phyloP scores from a whole-genome alignment of 2,113 vertebrate genomes.

The Hucho hucho region DNA sequence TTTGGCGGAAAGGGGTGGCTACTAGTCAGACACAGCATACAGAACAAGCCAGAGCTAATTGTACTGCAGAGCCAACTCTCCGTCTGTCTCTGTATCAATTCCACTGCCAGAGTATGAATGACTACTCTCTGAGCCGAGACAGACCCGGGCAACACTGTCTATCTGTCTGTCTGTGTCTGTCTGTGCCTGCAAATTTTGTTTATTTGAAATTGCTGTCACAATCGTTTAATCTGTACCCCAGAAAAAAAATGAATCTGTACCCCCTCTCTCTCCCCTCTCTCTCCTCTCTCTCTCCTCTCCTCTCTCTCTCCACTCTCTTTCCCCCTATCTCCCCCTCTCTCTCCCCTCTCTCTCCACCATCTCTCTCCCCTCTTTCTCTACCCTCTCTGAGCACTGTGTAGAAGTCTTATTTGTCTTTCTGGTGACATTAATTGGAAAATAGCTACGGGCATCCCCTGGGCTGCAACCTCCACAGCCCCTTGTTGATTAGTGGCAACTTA shows the following conservation, averaged over 20 bases:
- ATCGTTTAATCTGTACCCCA: slow-evolving; percentile 67
- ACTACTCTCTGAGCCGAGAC: slow-evolving; percentile 41
- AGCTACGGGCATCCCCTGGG: slow-evolving; percentile 69
- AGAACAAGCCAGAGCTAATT: slow-evolving; percentile 50
- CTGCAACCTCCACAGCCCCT: slow-evolving; percentile 62
- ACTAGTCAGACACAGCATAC: slow-evolving; percentile 33
- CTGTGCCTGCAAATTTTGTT: slow-evolving; percentile 57
- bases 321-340: slow-evolving; percentile 21
- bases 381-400: slow-evolving; percentile 36
- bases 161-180: slow-evolving; percentile 59
- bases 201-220: slow-evolving; percentile 73
- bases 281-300: not conserved
- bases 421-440: slow-evolving; percentile 79
- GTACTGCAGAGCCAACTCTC: slow-evolving; percentile 37
- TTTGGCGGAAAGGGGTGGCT: slow-evolving; percentile 13
- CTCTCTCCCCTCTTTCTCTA: not conserved
- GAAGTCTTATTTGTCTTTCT: slow-evolving; percentile 69
- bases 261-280: slow-evolving; percentile 3
- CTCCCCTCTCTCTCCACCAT: not conserved
- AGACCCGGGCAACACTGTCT: slow-evolving; percentile 44
- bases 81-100: slow-evolving; percentile 45
- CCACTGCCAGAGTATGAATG: slow-evolving; percentile 51
- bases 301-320: slow-evolving; percentile 1
- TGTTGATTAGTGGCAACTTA: slow-evolving; percentile 75
- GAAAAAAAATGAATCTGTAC: slow-evolving; percentile 41